A percentile compares a stretch with the other conserved stretches of the same genome.
Evolutionary conservation across 2,113 vertebrate species (phyloP).

Genomic region (Prietella phreatophila): DNA sequence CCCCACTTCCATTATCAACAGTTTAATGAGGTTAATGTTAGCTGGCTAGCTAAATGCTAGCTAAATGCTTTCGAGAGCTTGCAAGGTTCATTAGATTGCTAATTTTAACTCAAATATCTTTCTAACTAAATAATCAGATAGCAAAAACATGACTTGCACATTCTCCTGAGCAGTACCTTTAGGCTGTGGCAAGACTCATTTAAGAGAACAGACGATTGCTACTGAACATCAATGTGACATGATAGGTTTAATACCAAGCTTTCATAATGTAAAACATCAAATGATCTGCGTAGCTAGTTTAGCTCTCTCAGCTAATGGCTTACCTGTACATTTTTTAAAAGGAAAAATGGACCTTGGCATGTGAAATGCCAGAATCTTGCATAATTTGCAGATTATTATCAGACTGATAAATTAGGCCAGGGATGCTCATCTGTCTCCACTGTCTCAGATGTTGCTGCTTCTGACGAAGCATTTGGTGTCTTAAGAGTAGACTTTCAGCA

Average conservation of each 20-base stretch:
- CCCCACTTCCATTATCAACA: background rate
- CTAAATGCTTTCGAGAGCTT: background rate
- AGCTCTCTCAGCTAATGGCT: background rate
- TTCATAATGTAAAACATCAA: background rate
- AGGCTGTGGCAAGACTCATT: background rate
- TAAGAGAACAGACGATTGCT: background rate
- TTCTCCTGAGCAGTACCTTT: background rate
- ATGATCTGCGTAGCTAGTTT: background rate
- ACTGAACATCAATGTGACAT: background rate
- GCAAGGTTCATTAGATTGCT: background rate
- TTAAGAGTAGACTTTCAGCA: background rate
- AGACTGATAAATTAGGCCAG: background rate
- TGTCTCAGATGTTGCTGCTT: background rate
- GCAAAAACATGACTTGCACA: background rate
- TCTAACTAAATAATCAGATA: background rate
- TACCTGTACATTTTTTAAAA: background rate
- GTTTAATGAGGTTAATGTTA: background rate
- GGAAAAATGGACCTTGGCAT: background rate
- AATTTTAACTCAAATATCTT: background rate
- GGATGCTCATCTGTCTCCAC: conserved; percentile 7
- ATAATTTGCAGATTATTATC: conserved; percentile 11
- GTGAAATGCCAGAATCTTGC: background rate
- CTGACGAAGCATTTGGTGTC: background rate
- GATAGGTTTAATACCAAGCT: background rate
- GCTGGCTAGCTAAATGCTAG: background rate